Evolutionary conservation across 1,140 invertebrate species (phyloP).

Genomic region (Listronotus bonariensis): DNA sequence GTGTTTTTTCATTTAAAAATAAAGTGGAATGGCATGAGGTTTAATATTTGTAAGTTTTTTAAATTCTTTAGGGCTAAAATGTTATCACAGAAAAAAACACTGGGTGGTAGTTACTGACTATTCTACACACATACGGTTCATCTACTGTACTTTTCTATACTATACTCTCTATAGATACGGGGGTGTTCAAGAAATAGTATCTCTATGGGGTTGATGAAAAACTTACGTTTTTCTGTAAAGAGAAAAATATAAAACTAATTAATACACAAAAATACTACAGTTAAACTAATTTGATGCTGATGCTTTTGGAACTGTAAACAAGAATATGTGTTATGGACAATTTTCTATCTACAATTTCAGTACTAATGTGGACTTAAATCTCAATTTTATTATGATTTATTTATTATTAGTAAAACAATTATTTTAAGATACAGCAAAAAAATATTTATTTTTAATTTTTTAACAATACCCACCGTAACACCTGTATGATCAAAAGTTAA

Average conservation of each 20-base stretch:
- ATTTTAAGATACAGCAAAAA: too few species aligned
- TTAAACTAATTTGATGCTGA: neutral
- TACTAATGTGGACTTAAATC: neutral
- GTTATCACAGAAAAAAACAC: slow-evolving; percentile 13
- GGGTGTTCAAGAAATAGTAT: slow-evolving; percentile 19
- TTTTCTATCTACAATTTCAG: too few species aligned
- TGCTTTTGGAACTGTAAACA: neutral
- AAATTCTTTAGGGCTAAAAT: neutral
- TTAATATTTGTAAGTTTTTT: slow-evolving; percentile 13
- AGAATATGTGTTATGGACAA: too few species aligned
- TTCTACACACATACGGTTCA: slow-evolving; percentile 34
- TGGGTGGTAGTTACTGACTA: slow-evolving; percentile 17
- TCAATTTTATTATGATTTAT: too few species aligned
- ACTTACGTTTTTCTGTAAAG: slow-evolving; percentile 49
- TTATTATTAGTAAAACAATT: too few species aligned
- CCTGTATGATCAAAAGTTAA: too few species aligned
- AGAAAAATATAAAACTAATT: slow-evolving; percentile 33
- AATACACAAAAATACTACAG: slow-evolving; percentile 7
- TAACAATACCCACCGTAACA: too few species aligned
- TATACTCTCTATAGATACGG: slow-evolving; percentile 21
- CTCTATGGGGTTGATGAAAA: slow-evolving; percentile 34
- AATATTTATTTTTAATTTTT: too few species aligned
- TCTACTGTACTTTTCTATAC: slow-evolving; percentile 21
- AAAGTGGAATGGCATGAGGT: neutral
- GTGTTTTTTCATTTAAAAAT: neutral